These are phyloP conservation scores for Drosophila melanogaster DNA, from an alignment of 1,140 invertebrate species.

Conservation along the genomic window DNA sequence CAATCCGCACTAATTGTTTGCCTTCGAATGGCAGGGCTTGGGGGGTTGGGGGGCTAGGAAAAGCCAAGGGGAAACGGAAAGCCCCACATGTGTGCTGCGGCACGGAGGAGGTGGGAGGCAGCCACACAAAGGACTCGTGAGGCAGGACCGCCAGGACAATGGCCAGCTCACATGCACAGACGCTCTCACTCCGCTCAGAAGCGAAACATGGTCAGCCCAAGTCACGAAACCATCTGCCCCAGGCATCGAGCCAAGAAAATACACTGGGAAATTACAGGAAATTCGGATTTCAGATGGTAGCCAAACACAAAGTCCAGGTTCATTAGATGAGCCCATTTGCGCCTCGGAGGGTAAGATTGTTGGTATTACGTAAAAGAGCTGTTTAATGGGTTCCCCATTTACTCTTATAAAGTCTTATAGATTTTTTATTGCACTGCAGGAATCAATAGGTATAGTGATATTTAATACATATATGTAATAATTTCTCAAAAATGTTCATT, in stretches of 20 bases:
- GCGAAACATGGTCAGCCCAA: slow-evolving; percentile 58
- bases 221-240: slow-evolving; percentile 44
- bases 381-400: too few species aligned
- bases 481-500: not conserved
- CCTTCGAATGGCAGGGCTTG: slow-evolving; percentile 5
- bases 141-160: slow-evolving; percentile 57
- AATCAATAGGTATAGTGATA: too few species aligned
- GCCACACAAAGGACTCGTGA: slow-evolving; percentile 13
- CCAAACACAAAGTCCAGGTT: not conserved
- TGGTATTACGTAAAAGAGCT: too few species aligned
- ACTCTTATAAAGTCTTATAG: too few species aligned
- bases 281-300: not conserved
- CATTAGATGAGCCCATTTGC: not conserved
- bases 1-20: slow-evolving; percentile 43
- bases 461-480: too few species aligned
- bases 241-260: slow-evolving; percentile 8
- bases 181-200: slow-evolving; percentile 10
- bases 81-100: slow-evolving; percentile 12
- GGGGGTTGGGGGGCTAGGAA: not conserved
- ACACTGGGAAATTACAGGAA: slow-evolving; percentile 30
- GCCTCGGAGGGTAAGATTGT: too few species aligned
- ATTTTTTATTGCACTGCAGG: too few species aligned
- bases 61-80: slow-evolving; percentile 5
- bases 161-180: slow-evolving; percentile 36
- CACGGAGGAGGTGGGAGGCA: too few species aligned